phyloP scores from a whole-genome alignment of 92 coral and sea anemone species.

The Palythoa heliodiscus region DNA sequence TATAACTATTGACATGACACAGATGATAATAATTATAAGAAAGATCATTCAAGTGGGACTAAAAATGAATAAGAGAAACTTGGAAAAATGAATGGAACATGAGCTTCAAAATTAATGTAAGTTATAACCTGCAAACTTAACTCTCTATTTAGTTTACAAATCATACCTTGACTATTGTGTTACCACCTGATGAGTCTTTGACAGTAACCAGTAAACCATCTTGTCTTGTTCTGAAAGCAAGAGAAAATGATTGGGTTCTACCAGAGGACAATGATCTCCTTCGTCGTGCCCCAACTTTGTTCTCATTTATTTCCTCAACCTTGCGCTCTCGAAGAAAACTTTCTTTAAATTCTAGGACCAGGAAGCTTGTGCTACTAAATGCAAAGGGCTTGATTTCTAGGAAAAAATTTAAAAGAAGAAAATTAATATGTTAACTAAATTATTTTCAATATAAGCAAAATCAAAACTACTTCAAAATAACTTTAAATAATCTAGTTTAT shows the following conservation, averaged over 20 bases:
- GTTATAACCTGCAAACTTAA: not conserved
- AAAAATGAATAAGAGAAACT: not conserved
- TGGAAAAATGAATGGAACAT: not conserved
- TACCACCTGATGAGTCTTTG: not conserved
- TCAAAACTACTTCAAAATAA: not conserved
- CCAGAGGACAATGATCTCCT: slow-evolving; percentile 59
- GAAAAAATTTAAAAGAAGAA: slow-evolving; percentile 1
- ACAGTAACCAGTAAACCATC: slow-evolving; percentile 14
- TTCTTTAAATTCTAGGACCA: slow-evolving; percentile 79
- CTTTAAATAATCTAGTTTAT: too few relatives aligned
- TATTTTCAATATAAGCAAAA: not conserved
- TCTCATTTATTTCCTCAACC: slow-evolving; percentile 57
- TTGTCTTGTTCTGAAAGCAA: slow-evolving; percentile 27
- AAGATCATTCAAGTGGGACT: not conserved
- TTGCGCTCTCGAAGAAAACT: slow-evolving; percentile 83
- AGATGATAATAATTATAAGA: not conserved
- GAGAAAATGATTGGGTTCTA: slow-evolving; percentile 31
- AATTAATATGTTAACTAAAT: not conserved
- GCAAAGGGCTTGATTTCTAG: slow-evolving; percentile 70
- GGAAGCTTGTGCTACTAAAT: slow-evolving; percentile 70
- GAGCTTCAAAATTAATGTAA: not conserved
- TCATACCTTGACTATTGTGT: slow-evolving; percentile 28
- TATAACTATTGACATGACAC: too few relatives aligned
- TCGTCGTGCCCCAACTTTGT: slow-evolving; percentile 54
- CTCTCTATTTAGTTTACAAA: not conserved